Base-by-base conservation (phyloP, 30 jellyfish, hydroid and myxozoan genomes). In the Rhopilema esculentum region DNA sequence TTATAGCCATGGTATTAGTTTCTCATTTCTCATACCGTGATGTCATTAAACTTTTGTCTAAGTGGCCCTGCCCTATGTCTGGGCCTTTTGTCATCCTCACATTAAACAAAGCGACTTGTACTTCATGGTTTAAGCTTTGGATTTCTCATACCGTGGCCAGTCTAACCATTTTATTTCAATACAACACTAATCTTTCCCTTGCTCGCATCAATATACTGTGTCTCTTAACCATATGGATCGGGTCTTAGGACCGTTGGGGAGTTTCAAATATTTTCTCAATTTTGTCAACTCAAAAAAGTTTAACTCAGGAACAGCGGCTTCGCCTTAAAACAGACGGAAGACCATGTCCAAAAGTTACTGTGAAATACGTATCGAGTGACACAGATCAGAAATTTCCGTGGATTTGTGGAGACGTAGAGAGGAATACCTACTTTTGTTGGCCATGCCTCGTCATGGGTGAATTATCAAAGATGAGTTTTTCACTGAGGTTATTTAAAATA, bases 281-380 rank as follows among this genome's bases (percentile, higher is more conserved):
- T 63, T 63, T 63, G 72, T 63, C 72, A 63, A 63, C 72, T 63
- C 72, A 63, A 63, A 63, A n/a, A 63, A 63, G 72, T 19, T 63
- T 63, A 63, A 63, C 72, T 24, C 72, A 63, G 17, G 72, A 63
- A 24, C 72, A 63, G 8, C 72, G 72, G 29, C 72, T 63, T n/a
- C 72, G 72, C 72, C 72, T 63, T 2, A 63, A 63, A 63, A 63
- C 72, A 24, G 72, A 63, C 29, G 72, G 72, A 63, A 63, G 72
- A 63, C 72, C 72, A 63, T 63, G 57, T 40, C 57, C 57, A 40
- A 40, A 40, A 40, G 57, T 40, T 40, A 40, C 57, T 12, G 57
- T 40, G 72, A 63, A 63, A 63, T 63, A 63, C 72, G 72, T 63
- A 63, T 63, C 72, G 72, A 63, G 72, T 63, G 72, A 63, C 72